These are phyloP conservation scores for Tokudaia tokunoshimensis DNA, from an alignment of 2,797 vertebrate genomes.

Conservation along the genomic window DNA sequence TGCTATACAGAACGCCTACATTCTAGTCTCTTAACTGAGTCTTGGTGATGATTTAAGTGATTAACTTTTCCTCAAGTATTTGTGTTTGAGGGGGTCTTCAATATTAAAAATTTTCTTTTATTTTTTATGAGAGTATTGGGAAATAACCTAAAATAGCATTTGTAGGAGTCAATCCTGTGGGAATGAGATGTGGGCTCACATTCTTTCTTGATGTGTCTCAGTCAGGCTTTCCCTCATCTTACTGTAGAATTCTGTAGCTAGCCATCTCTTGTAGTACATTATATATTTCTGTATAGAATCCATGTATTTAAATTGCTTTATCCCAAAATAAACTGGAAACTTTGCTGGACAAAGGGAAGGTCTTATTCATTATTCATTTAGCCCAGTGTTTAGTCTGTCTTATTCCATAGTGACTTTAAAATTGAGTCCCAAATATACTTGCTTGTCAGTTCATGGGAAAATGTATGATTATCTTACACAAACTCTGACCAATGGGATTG, in stretches of 20 bases:
- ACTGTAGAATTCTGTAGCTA: not conserved
- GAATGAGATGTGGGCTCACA: not conserved
- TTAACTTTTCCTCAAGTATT: not conserved
- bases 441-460: not conserved
- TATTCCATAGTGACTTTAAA: not conserved
- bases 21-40: not conserved
- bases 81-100: not conserved
- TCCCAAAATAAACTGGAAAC: not conserved
- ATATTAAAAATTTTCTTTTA: not conserved
- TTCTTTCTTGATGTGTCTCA: not conserved
- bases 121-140: not conserved
- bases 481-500: not conserved
- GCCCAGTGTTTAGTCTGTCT: not conserved
- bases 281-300: accelerated
- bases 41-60: not conserved
- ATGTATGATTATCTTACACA: not conserved
- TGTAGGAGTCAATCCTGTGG: not conserved
- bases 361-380: not conserved
- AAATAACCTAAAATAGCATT: not conserved
- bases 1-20: not conserved
- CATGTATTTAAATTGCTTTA: not conserved
- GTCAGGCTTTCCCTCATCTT: not conserved
- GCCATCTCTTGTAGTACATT: accelerated
- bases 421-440: not conserved
- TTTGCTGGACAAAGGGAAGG: not conserved